Percentiles rank a stretch among this genome's conserved stretches.
These are phyloP conservation scores for Urocolius indicus DNA, from an alignment of 2,113 vertebrate species.

Conservation along the genomic window DNA sequence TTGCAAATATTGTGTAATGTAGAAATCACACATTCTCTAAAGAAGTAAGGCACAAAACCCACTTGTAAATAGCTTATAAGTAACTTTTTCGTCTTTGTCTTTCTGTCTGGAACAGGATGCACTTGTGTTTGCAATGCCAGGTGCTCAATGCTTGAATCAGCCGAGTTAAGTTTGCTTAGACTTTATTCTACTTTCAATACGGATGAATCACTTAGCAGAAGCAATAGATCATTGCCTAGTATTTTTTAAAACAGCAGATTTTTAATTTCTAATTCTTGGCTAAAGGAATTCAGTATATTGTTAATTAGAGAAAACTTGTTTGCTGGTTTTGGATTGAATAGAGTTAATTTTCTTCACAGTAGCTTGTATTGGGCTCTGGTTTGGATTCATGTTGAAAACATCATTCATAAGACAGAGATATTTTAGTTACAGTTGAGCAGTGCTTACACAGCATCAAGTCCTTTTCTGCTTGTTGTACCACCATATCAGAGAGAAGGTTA, in stretches of 20 bases:
- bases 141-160: not conserved
- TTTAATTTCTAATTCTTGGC: not conserved
- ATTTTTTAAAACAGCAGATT: not conserved
- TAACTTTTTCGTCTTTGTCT: not conserved
- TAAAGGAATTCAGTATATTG: not conserved
- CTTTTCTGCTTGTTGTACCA: no score
- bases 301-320: slow-evolving; percentile 7
- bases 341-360: no score
- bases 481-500: no score
- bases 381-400: no score
- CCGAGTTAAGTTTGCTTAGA: rapidly evolving
- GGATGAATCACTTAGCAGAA: not conserved
- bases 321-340: no score
- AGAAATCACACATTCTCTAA: not conserved
- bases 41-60: not conserved
- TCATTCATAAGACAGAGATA: no score
- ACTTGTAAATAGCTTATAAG: not conserved
- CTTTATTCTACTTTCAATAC: not conserved
- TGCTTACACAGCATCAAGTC: no score
- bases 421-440: no score
- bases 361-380: no score
- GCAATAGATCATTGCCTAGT: no score
- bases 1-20: not conserved
- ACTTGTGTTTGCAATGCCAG: not conserved
- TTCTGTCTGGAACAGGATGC: not conserved